Evolutionary conservation across 2,797 vertebrate genomes (phyloP), one percentile per base, ranked within the genome.

Genomic region (Oreonectes daqikongensis): DNA sequence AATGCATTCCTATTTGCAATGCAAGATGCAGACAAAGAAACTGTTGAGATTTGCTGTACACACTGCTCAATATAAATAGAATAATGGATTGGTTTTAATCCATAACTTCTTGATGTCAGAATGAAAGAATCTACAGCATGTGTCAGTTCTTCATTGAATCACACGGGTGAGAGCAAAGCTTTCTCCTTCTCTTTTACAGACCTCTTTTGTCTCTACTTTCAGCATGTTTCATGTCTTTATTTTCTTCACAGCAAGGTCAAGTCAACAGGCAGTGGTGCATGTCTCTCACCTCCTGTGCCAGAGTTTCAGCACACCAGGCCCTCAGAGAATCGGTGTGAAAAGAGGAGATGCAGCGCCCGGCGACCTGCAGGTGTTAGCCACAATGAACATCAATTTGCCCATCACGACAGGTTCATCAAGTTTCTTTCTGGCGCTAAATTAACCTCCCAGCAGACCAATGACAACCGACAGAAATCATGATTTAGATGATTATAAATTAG

Each of bases 211-310:
- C 20, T 24, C 11, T 50, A n/a, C 30, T 26, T 60, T 50, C 17
- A 50, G 44, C 20, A 28, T 40, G 32, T 69, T 22, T 69, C 55
- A 28, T 38, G 22, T 69, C 55, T 77, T 42, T 61, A 69, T 61
- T 69, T 69, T 69, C 52, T 60, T 69, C 74, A 61, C 66, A 69
- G 63, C 52, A 75, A 75, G 73, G 66, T 77, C 75, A 69, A 69
- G 28, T 30, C 75, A 69, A 61, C 46, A 77, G 44, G 66, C 74
- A 69, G 55, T 4, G 20, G 65, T 40, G 75, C 66, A 69, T 77
- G 75, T 69, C 75, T 77, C 75, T 30, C 66, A 61, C 75, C 66
- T 52, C 32, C 75, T 40, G 66, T 63, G 75, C 75, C 66, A 69
- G 65, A 69, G 44, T 61, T 77, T 60, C 66, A 61, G 55, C 75